A percentile compares a stretch with the other conserved stretches of the same genome.
Conservation (phyloP, 2,888 invertebrate species). For the Mythimna lalbum region DNA sequence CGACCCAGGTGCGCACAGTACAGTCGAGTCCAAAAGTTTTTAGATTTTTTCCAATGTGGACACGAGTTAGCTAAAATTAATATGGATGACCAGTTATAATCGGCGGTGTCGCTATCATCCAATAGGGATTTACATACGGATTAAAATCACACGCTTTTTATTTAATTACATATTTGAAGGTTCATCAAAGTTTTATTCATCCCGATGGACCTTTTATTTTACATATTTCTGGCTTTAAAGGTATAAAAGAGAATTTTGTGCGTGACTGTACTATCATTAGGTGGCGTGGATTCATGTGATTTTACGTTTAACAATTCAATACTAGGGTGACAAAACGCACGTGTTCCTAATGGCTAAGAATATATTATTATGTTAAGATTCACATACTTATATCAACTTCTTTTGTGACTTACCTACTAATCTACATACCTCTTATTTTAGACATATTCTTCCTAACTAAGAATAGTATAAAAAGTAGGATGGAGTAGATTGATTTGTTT, state of each 20-base stretch:
- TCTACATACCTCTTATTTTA: not conserved
- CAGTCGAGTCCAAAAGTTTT: conserved; percentile 83
- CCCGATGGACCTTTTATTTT: not conserved
- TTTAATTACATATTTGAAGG: conserved; percentile 59
- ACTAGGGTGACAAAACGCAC: conserved; percentile 76
- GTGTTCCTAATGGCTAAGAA: conserved; percentile 68
- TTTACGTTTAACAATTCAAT: conserved; percentile 77
- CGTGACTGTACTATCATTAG: conserved; percentile 78
- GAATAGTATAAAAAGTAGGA: not conserved
- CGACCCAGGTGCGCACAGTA: conserved; percentile 89
- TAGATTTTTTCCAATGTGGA: conserved; percentile 70
- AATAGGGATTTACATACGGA: conserved; percentile 76
- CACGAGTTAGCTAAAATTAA: conserved; percentile 74
- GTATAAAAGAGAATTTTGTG: conserved; percentile 53
- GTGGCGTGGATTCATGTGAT: conserved; percentile 76
- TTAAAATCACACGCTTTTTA: conserved; percentile 59
- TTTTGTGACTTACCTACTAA: conserved; percentile 16
- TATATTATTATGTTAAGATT: conserved; percentile 42
- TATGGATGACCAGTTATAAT: conserved; percentile 84
- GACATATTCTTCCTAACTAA: not conserved
- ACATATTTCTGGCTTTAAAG: not conserved
- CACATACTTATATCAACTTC: conserved; percentile 30
- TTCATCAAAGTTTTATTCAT: conserved; percentile 39
- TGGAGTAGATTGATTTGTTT: too few relatives aligned
- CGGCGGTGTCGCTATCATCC: conserved; percentile 72